Conservation (phyloP, 2,888 invertebrate species). For the Halictus ligatus region DNA sequence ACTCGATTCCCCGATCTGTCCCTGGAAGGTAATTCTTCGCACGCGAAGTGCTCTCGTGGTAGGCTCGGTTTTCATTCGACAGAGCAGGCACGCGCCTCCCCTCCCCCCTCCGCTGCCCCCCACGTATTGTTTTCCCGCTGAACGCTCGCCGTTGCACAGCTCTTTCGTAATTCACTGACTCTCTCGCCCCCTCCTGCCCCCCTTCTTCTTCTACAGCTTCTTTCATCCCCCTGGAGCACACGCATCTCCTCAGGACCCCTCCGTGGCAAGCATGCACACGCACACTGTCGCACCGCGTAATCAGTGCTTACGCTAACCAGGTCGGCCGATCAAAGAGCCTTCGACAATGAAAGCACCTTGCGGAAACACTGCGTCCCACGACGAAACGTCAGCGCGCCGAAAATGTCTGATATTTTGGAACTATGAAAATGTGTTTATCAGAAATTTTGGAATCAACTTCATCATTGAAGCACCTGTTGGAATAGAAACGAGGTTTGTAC, state of each 20-base stretch:
- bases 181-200: neutral
- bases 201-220: slow-evolving; percentile 3
- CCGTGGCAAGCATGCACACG: neutral
- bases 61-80: slow-evolving; percentile 55
- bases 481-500: too few species aligned
- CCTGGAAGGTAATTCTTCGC: slow-evolving; percentile 56
- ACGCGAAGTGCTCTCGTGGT: slow-evolving; percentile 49
- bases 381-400: neutral
- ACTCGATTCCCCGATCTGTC: slow-evolving; percentile 52
- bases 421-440: too few species aligned
- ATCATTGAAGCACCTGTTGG: too few species aligned
- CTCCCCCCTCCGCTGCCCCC: neutral
- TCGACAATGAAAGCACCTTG: slow-evolving; percentile 44
- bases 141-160: slow-evolving; percentile 24
- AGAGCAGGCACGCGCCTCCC: slow-evolving; percentile 38
- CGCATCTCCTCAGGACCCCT: slow-evolving; percentile 30
- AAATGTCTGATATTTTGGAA: neutral
- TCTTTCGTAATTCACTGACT: slow-evolving; percentile 57
- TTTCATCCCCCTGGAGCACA: slow-evolving; percentile 26
- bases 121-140: slow-evolving; percentile 60
- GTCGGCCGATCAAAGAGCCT: slow-evolving; percentile 62
- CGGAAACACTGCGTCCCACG: slow-evolving; percentile 19
- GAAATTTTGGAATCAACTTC: too few species aligned
- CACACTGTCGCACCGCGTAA: slow-evolving; percentile 40
- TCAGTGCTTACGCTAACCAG: slow-evolving; percentile 63